These are phyloP conservation scores for Aphaenogaster ashmeadi DNA, from an alignment of 1,140 invertebrate species.

Conservation along the genomic window DNA sequence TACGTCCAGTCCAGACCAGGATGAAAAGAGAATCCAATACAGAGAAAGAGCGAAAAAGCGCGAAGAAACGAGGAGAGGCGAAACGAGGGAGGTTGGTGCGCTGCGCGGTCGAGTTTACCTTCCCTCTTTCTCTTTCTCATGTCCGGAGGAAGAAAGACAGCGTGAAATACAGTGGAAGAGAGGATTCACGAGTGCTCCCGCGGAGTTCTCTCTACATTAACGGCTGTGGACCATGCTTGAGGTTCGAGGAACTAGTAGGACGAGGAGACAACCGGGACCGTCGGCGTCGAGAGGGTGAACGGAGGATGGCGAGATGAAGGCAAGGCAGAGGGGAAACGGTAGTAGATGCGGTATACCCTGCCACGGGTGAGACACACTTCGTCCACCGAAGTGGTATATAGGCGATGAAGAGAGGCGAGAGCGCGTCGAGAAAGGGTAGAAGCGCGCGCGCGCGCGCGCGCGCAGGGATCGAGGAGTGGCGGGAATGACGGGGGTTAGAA, in stretches of 20 bases:
- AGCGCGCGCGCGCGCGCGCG: conserved; percentile 40
- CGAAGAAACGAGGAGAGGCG: too few relatives aligned
- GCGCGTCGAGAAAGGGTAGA: conserved; percentile 69
- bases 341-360: conserved; percentile 51
- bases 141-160: conserved; percentile 38
- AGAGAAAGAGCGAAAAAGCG: conserved; percentile 20
- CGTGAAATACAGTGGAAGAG: conserved; percentile 64
- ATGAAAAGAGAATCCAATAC: conserved; percentile 8
- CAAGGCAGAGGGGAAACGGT: conserved; percentile 18
- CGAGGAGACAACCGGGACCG: conserved; percentile 13
- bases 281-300: conserved; percentile 17
- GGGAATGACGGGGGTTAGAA: conserved; percentile 44
- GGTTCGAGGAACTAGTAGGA: conserved; percentile 58
- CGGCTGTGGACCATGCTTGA: conserved; percentile 69
- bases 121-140: conserved; percentile 13
- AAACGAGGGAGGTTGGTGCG: background rate
- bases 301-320: background rate
- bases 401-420: conserved; percentile 40
- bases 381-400: conserved; percentile 56
- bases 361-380: conserved; percentile 57
- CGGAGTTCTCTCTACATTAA: conserved; percentile 74
- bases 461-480: background rate
- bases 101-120: conserved; percentile 8
- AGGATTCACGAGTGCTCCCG: conserved; percentile 71
- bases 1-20: background rate